A percentile compares a stretch with the other conserved stretches of the same genome.
Conservation (phyloP, 2,888 invertebrate species). For the Leptopilina drosophilae region DNA sequence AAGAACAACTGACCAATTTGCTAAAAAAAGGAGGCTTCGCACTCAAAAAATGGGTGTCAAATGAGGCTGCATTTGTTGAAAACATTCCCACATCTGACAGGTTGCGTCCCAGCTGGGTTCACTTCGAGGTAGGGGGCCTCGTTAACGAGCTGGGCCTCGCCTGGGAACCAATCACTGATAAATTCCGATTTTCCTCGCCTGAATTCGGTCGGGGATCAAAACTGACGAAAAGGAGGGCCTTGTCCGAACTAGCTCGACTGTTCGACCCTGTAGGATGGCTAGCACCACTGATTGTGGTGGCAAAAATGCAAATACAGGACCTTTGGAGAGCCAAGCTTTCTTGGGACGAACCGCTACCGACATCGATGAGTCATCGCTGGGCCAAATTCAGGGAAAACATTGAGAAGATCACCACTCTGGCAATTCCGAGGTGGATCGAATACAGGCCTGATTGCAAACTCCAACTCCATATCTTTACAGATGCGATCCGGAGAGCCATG, state of each 20-base stretch:
- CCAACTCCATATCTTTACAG: constrained; percentile 33
- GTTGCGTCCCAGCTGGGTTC: constrained; percentile 6
- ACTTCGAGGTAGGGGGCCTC: not conserved
- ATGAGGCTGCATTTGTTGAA: not conserved
- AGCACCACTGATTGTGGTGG: constrained; percentile 7
- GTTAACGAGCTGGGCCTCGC: constrained; percentile 11
- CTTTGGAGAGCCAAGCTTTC: constrained; percentile 26
- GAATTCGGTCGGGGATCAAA: not conserved
- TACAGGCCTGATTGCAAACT: not conserved
- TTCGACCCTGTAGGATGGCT: constrained; percentile 41
- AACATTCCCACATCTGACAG: not conserved
- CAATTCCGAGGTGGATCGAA: constrained; percentile 17
- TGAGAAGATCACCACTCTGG: not conserved
- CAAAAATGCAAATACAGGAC: constrained; percentile 31
- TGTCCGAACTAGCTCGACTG: not conserved
- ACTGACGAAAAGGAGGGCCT: not conserved
- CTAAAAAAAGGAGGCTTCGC: not conserved
- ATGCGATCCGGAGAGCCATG: constrained; percentile 15
- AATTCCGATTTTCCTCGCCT: not conserved
- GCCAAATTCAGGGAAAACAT: not conserved
- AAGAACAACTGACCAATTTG: not conserved
- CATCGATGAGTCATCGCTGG: not conserved
- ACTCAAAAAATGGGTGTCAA: constrained; percentile 39
- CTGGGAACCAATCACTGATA: constrained; percentile 27
- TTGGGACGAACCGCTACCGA: constrained; percentile 26